Conservation (phyloP, 1,140 invertebrate species). For the Oedothorax gibbosus region DNA sequence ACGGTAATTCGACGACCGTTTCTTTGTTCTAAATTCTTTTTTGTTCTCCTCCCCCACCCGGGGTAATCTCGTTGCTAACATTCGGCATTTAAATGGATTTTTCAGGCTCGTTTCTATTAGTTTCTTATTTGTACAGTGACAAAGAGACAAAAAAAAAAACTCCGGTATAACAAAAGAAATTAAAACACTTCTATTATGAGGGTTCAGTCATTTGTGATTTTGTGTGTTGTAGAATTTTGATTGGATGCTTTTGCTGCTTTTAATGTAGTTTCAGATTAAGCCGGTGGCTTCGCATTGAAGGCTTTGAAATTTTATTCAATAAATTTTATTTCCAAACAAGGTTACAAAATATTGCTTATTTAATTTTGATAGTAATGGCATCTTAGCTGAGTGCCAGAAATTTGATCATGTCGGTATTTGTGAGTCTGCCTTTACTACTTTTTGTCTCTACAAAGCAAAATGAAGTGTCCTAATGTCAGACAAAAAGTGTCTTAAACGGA, state of each 20-base stretch:
- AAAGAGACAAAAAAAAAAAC: background rate
- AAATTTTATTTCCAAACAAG: too few species aligned
- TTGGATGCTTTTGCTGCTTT: background rate
- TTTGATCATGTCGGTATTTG: too few species aligned
- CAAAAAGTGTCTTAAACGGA: too few species aligned
- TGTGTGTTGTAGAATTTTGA: background rate
- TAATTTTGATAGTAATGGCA: too few species aligned
- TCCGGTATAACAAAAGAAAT: slow-evolving; percentile 31
- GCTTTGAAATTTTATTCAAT: too few species aligned
- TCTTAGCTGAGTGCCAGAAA: too few species aligned
- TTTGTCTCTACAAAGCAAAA: too few species aligned
- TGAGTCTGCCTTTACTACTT: too few species aligned
- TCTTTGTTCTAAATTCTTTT: slow-evolving; percentile 12
- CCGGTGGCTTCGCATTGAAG: too few species aligned
- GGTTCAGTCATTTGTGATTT: slow-evolving; percentile 28
- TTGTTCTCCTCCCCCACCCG: background rate
- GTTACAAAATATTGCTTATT: too few species aligned
- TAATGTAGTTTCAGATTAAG: too few species aligned
- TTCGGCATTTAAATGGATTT: slow-evolving; percentile 54
- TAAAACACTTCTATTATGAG: slow-evolving; percentile 42
- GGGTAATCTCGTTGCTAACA: slow-evolving; percentile 29
- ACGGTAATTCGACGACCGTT: slow-evolving; percentile 44
- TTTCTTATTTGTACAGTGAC: slow-evolving; percentile 37
- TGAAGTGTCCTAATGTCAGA: too few species aligned
- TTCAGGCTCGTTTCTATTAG: slow-evolving; percentile 40